phyloP scores from a whole-genome alignment of 2,888 invertebrate species.

The Embidobia sp. region DNA sequence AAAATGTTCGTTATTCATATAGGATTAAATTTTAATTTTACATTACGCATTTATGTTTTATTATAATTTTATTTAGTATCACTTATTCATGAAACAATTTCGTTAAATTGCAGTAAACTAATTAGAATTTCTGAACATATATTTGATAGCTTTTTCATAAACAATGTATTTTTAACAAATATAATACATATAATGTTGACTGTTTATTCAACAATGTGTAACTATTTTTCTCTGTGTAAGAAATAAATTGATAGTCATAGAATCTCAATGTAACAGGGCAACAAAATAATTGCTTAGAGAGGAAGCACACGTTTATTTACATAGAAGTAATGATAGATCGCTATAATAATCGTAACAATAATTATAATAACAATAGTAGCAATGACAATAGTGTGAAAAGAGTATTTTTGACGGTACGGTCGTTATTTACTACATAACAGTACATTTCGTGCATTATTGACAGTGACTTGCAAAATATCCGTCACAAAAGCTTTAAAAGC shows the following conservation, averaged over 20 bases:
- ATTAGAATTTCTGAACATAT: too few species aligned
- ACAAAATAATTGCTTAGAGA: slow-evolving; percentile 74
- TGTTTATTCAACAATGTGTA: too few species aligned
- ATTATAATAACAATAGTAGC: slow-evolving; percentile 67
- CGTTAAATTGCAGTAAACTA: too few species aligned
- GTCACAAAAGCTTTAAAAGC: slow-evolving; percentile 62
- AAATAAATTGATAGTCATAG: slow-evolving; percentile 8
- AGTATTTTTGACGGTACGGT: slow-evolving; percentile 57
- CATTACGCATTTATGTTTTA: too few species aligned
- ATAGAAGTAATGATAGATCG: slow-evolving; percentile 73
- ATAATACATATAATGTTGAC: too few species aligned
- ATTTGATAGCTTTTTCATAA: too few species aligned
- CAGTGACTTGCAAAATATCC: slow-evolving; percentile 46
- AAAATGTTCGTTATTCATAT: too few species aligned
- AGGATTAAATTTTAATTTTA: too few species aligned
- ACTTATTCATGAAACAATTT: too few species aligned
- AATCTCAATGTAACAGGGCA: slow-evolving; percentile 71
- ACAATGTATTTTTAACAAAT: too few species aligned
- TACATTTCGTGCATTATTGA: slow-evolving; percentile 64
- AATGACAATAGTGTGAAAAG: slow-evolving; percentile 64
- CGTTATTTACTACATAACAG: slow-evolving; percentile 60
- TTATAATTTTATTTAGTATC: too few species aligned
- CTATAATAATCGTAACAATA: slow-evolving; percentile 68
- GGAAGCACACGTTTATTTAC: slow-evolving; percentile 81
- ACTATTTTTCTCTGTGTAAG: neutral